These are phyloP conservation scores for Tortricodes alternella DNA, from an alignment of 2,888 invertebrate species.

Conservation along the genomic window DNA sequence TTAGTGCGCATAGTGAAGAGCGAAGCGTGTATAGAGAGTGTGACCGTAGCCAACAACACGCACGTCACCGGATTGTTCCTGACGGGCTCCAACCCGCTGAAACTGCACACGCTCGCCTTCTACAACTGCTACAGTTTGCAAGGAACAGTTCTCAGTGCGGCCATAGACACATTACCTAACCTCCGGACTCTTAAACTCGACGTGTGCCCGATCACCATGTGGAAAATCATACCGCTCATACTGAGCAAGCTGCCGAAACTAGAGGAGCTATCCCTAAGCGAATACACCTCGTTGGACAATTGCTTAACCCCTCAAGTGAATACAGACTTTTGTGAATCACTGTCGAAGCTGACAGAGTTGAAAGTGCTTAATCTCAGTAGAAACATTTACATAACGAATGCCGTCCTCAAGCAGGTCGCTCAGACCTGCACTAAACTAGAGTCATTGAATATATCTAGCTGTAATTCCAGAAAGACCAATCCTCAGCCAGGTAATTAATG, in stretches of 20 bases:
- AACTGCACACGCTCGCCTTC: slow-evolving; percentile 58
- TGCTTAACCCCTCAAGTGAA: slow-evolving; percentile 46
- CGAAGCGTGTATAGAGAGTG: slow-evolving; percentile 59
- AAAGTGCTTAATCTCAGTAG: slow-evolving; percentile 68
- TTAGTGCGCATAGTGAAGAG: slow-evolving; percentile 65
- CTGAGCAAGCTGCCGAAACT: slow-evolving; percentile 60
- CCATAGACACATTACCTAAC: slow-evolving; percentile 55
- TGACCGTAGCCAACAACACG: slow-evolving; percentile 66
- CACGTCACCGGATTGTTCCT: slow-evolving; percentile 72
- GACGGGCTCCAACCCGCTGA: slow-evolving; percentile 54
- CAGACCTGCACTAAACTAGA: slow-evolving; percentile 70
- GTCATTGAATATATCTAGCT: slow-evolving; percentile 72
- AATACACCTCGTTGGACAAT: slow-evolving; percentile 56
- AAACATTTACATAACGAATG: slow-evolving; percentile 77
- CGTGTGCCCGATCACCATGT: slow-evolving; percentile 62
- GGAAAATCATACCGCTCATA: slow-evolving; percentile 67
- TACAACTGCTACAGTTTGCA: slow-evolving; percentile 74
- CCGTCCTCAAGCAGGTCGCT: slow-evolving; percentile 75
- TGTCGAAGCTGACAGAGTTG: slow-evolving; percentile 68
- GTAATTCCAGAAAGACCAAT: slow-evolving; percentile 55
- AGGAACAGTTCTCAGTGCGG: slow-evolving; percentile 62
- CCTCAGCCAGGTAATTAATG: slow-evolving; percentile 48
- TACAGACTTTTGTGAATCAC: slow-evolving; percentile 59
- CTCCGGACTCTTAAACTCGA: slow-evolving; percentile 64
- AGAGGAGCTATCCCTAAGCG: slow-evolving; percentile 65